A percentile compares a stretch with the other conserved stretches of the same genome.
Conservation (phyloP, 1,140 invertebrate species). For the Ceratina australensis region DNA sequence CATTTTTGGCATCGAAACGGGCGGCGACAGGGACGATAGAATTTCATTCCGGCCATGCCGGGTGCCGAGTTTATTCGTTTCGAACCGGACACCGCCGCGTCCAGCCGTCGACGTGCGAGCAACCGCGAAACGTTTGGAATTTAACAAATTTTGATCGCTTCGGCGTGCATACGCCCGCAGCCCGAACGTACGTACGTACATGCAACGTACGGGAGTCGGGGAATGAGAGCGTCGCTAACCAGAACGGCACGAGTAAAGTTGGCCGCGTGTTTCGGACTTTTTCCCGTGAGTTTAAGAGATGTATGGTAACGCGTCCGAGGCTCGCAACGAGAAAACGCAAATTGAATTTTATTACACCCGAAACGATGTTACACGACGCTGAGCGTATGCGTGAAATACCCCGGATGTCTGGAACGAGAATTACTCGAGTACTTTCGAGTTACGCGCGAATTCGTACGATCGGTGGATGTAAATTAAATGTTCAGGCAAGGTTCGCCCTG, state of each 20-base stretch:
- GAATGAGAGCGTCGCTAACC: too few species aligned
- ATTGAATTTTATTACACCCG: slow-evolving; percentile 28
- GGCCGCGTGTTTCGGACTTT: slow-evolving; percentile 12
- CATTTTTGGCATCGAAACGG: neutral
- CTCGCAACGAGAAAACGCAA: neutral
- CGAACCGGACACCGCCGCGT: too few species aligned
- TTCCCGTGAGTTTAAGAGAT: slow-evolving; percentile 7
- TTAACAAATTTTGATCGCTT: neutral
- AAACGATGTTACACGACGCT: neutral
- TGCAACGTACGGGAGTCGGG: neutral
- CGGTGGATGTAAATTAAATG: too few species aligned
- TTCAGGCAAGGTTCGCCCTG: too few species aligned
- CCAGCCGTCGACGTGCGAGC: neutral
- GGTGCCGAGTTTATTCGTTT: neutral
- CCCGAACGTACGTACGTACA: too few species aligned
- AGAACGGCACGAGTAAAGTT: neutral
- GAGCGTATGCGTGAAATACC: neutral
- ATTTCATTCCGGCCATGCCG: neutral
- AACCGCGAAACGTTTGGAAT: slow-evolving; percentile 1
- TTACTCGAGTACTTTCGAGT: too few species aligned
- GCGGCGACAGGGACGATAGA: neutral
- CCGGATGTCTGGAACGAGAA: too few species aligned
- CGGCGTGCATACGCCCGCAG: too few species aligned
- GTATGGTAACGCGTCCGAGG: neutral
- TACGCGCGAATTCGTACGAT: too few species aligned